Conservation (phyloP, 2,797 vertebrate species). For the Sardinella longiceps region DNA sequence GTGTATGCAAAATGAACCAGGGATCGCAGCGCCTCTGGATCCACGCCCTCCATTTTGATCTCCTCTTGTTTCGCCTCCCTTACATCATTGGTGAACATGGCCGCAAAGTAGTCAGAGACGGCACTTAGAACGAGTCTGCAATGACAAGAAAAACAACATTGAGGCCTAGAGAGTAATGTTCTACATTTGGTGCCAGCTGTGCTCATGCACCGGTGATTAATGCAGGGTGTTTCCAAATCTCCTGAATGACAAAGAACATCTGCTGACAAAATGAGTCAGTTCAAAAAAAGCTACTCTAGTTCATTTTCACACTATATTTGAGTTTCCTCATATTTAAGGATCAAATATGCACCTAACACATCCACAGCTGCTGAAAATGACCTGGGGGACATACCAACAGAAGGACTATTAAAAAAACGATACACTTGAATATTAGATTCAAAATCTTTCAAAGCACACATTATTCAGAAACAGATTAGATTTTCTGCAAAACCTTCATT, state of each 20-base stretch:
- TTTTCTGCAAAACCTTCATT: not conserved
- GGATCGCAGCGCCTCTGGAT: constrained; percentile 89
- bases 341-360: not conserved
- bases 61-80: constrained; percentile 95
- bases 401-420: not conserved
- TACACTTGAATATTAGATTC: not conserved
- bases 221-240: not conserved
- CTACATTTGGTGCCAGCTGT: not conserved
- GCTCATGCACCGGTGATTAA: not conserved
- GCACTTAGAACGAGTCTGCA: constrained; percentile 91
- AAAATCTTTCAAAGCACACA: not conserved
- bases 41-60: constrained; percentile 97
- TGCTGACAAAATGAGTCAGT: not conserved
- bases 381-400: not conserved
- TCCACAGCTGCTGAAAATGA: not conserved
- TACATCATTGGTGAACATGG: constrained; percentile 97
- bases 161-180: not conserved
- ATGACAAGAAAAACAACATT: constrained; percentile 15
- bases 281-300: not conserved
- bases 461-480: not conserved
- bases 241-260: not conserved
- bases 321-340: not conserved
- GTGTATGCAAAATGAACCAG: constrained; percentile 96
- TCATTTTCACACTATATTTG: not conserved
- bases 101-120: constrained; percentile 96